Evolutionary conservation across 2,113 vertebrate genomes (phyloP).

Genomic region (Paradisaea rubra): DNA sequence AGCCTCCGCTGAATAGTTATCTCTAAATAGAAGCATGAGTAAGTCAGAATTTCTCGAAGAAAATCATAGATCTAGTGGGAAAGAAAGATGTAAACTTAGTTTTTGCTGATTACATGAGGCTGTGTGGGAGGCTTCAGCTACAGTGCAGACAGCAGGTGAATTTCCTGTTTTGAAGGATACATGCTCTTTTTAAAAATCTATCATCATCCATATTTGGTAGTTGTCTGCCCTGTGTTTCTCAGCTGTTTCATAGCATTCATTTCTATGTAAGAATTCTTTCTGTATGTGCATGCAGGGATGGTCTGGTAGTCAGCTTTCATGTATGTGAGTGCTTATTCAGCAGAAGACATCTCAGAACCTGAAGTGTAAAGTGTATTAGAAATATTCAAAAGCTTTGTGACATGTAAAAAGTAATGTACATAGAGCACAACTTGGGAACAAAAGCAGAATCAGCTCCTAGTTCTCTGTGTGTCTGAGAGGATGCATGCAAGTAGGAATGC

Average conservation of each 20-base stretch:
- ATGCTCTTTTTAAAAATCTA: background rate
- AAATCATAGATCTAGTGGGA: background rate
- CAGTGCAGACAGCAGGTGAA: background rate
- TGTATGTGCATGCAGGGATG: background rate
- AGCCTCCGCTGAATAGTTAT: background rate
- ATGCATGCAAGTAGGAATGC: background rate
- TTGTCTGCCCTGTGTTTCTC: background rate
- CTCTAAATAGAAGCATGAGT: background rate
- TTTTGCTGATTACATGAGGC: background rate
- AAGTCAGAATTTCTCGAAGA: constrained; percentile 13
- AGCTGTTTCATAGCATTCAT: background rate
- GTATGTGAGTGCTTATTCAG: background rate
- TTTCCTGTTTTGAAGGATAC: background rate
- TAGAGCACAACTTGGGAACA: background rate
- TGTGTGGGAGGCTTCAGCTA: background rate
- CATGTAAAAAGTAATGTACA: background rate
- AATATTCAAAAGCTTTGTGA: background rate
- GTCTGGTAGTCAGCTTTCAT: background rate
- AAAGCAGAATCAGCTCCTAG: background rate
- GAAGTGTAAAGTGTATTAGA: background rate
- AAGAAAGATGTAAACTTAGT: background rate
- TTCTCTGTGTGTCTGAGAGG: background rate
- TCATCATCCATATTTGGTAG: background rate
- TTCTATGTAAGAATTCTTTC: background rate
- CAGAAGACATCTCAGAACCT: background rate